These are phyloP conservation scores for Sparus aurata DNA, from an alignment of 2,797 vertebrate species.

Conservation along the genomic window DNA sequence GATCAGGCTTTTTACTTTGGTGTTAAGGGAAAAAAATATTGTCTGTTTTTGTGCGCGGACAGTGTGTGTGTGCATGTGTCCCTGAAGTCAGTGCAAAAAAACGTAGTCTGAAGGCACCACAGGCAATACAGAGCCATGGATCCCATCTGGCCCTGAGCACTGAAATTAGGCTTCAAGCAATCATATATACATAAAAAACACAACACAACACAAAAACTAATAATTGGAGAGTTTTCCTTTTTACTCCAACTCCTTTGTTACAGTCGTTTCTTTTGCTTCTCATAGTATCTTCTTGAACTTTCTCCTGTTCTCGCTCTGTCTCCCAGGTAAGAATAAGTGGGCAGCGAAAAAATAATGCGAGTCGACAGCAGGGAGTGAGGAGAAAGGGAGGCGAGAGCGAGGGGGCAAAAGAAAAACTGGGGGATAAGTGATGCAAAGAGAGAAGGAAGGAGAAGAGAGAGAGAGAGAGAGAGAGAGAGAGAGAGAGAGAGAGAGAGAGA, in stretches of 20 bases:
- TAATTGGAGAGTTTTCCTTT: constrained; percentile 14
- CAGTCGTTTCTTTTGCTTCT: background rate
- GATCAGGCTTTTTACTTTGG: constrained; percentile 28
- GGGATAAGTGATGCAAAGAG: constrained; percentile 24
- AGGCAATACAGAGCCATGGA: constrained; percentile 20
- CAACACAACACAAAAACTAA: constrained; percentile 9
- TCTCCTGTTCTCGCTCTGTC: constrained; percentile 10
- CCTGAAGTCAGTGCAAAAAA: constrained; percentile 31
- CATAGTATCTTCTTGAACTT: constrained; percentile 18
- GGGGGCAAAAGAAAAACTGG: background rate
- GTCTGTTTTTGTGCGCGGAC: constrained; percentile 15
- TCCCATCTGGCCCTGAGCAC: constrained; percentile 12
- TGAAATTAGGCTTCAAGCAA: constrained; percentile 24
- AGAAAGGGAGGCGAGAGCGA: constrained; percentile 5
- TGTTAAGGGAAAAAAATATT: background rate
- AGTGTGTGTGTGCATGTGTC: constrained; percentile 5
- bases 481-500: background rate
- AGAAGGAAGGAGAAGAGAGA: constrained; percentile 12
- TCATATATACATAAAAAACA: constrained; percentile 12
- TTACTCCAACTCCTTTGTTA: background rate
- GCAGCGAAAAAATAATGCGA: constrained; percentile 21
- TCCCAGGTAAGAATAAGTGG: constrained; percentile 17
- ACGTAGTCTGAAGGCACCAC: background rate
- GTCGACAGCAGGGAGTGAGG: constrained; percentile 11
- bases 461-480: background rate